Evolutionary conservation across 2,888 invertebrate species (phyloP), one percentile per base, ranked within the genome.

Genomic region (Catotricha subobsoleta): DNA sequence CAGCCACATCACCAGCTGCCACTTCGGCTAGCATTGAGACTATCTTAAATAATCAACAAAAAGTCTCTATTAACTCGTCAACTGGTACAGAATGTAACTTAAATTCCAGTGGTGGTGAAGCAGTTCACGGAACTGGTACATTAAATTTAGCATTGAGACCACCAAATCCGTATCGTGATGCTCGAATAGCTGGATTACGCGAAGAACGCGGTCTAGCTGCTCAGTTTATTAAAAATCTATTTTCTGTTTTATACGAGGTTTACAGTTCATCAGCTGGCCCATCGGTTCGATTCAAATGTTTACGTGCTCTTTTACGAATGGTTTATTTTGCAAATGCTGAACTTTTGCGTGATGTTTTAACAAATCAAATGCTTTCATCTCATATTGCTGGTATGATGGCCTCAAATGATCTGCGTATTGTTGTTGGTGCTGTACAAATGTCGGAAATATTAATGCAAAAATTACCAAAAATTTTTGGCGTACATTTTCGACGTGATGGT

Each of bases 381-480:
- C 94, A 97, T 63, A 88, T 97, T 56, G 95, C 95, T 23, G 92
- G 92, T 44, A 97, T 97, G 94, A 77, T 97, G 75, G 92, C 94
- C 1, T 94, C 94, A 4, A 86, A 81, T 58, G 97, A 97, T 67
- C 70, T 97, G 46, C 78, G 92, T 54, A 92, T 97, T 55, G 91
- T 95, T 33, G 94, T 97, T 38, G 92, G 92, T 41, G 92, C 95
- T 31, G 67, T 97, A 40, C 97, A 98, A 66, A 83, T 98, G 75
- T 91, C 92, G 5, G 88, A 91, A 62, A 88, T 97, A 51, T 67
- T 98, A 46, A 92, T 97, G 87, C 83, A 87, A 60, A 92, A 95
- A 55, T 66, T 98, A 51, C 92, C 95, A 0, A 84, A 92, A 48
- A 80, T 94, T 43, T 98, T 97, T 68, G 83, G 81, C 38, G 80